These are phyloP conservation scores for Rousettus leschenaultii DNA, from an alignment of 2,113 vertebrate species.

Conservation along the genomic window DNA sequence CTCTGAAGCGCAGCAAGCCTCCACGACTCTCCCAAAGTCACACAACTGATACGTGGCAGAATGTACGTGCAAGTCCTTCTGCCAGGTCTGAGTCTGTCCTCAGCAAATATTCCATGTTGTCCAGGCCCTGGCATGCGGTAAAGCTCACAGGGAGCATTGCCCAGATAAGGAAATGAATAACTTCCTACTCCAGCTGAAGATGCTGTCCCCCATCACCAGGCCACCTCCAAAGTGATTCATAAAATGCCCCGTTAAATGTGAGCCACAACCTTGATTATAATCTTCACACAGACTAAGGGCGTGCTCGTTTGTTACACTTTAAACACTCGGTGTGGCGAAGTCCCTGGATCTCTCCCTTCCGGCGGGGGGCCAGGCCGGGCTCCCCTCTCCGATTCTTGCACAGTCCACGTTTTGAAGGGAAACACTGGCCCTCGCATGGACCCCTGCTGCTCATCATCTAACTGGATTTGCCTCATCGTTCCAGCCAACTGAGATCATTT, in stretches of 20 bases:
- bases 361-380: not conserved
- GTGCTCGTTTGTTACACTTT: not conserved
- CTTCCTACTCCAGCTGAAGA: not conserved
- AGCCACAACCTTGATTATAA: not conserved
- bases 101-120: fast-evolving
- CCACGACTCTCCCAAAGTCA: not conserved
- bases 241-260: not conserved
- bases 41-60: not conserved
- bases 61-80: not conserved
- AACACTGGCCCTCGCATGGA: not conserved
- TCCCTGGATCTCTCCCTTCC: not conserved
- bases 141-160: not conserved
- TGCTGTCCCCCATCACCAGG: not conserved
- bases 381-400: not conserved
- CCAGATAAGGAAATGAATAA: not conserved
- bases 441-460: slow-evolving; percentile 62
- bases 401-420: not conserved
- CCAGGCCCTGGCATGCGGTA: not conserved
- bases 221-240: not conserved
- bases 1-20: not conserved
- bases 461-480: slow-evolving; percentile 49
- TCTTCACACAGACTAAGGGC: not conserved
- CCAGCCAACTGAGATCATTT: slow-evolving; percentile 72
- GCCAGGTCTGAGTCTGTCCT: not conserved
- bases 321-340: not conserved